Conservation (phyloP, 92 coral and sea anemone genomes). For the Paragorgia papillata region DNA sequence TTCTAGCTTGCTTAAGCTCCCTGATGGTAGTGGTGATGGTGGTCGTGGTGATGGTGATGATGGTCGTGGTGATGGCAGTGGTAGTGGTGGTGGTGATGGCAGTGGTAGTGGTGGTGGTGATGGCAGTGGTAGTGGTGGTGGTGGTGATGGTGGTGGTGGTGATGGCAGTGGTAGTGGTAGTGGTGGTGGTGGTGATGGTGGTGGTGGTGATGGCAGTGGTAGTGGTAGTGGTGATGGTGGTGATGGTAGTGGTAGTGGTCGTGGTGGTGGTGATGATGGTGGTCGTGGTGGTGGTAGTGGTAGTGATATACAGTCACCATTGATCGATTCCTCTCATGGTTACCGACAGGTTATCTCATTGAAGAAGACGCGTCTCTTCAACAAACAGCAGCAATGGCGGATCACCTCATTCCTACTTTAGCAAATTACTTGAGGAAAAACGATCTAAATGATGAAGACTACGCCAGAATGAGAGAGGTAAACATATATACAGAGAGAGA, state of each 20-base stretch:
- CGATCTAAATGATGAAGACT: constrained; percentile 83
- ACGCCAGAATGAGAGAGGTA: constrained; percentile 97
- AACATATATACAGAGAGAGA: neutral
- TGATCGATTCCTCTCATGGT: too few relatives aligned
- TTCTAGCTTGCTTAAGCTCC: too few relatives aligned
- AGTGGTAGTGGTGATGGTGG: neutral
- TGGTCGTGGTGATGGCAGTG: too few relatives aligned
- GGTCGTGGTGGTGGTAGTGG: constrained; percentile 3
- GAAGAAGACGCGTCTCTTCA: constrained; percentile 92
- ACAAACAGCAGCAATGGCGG: constrained; percentile 95
- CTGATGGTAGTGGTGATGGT: too few relatives aligned
- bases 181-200: neutral
- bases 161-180: constrained; percentile 1
- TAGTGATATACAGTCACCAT: too few relatives aligned
- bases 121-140: constrained; percentile 2
- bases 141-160: neutral
- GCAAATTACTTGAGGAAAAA: constrained; percentile 79
- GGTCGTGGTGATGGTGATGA: too few relatives aligned
- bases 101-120: neutral
- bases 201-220: constrained; percentile 3
- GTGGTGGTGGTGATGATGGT: too few relatives aligned
- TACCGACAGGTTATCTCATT: constrained; percentile 77
- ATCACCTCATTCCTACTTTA: constrained; percentile 89
- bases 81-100: constrained; percentile 1
- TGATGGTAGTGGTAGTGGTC: constrained; percentile 10